phyloP scores from a whole-genome alignment of 1,140 invertebrate species.

The Drosophila neocordata region DNA sequence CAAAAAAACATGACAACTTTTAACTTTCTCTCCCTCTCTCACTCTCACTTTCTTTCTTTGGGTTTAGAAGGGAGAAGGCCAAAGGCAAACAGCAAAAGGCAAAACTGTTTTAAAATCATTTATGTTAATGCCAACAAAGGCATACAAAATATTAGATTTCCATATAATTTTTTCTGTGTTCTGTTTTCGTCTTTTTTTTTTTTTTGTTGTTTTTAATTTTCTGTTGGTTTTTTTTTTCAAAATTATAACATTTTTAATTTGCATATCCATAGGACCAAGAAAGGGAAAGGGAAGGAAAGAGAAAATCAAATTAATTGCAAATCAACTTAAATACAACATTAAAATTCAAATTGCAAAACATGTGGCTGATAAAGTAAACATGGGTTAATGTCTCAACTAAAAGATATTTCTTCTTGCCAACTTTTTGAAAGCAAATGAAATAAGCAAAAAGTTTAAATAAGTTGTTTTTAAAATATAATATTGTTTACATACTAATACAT shows the following conservation, averaged over 20 bases:
- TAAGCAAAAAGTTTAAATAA: neutral
- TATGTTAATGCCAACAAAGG: slow-evolving; percentile 50
- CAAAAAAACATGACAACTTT: slow-evolving; percentile 23
- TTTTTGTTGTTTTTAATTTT: neutral
- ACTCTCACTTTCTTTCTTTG: slow-evolving; percentile 29
- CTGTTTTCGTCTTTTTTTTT: too few relatives aligned
- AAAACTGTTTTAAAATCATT: slow-evolving; percentile 44
- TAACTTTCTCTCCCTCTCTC: slow-evolving; percentile 16
- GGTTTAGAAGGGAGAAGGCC: slow-evolving; percentile 4
- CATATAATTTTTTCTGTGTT: slow-evolving; percentile 22
- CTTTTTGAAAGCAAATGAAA: neutral
- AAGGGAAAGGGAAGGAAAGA: neutral
- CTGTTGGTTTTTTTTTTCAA: slow-evolving; percentile 17
- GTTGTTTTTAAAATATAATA: neutral
- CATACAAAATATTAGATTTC: slow-evolving; percentile 31
- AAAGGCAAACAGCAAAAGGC: slow-evolving; percentile 1
- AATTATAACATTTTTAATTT: slow-evolving; percentile 44
- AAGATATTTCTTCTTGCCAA: neutral
- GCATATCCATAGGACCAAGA: slow-evolving; percentile 52
- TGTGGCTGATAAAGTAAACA: slow-evolving; percentile 12
- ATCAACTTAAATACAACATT: slow-evolving; percentile 48
- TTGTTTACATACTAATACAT: neutral
- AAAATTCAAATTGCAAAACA: slow-evolving; percentile 52
- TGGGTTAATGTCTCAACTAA: neutral
- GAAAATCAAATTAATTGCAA: slow-evolving; percentile 45